Evolutionary conservation across 2,888 invertebrate species (phyloP), one percentile per base, ranked within the genome.

Genomic region (Drosophila neonasuta): DNA sequence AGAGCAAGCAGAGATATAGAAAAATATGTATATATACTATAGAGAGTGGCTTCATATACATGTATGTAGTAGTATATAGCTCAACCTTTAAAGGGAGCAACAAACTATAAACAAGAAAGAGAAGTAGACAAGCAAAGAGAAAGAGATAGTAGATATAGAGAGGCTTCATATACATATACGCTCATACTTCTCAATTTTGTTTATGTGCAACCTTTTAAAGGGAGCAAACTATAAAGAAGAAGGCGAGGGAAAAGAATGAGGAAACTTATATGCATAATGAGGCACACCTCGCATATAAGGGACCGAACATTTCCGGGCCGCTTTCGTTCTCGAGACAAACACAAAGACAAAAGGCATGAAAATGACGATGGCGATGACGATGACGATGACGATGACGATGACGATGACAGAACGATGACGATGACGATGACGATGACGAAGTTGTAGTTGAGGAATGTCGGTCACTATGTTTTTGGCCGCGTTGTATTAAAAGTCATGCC

Each of bases 291-390:
- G 52, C 65, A 58, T 39, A 57, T 42, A 42, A 51, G 45, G 42
- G 44, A 54, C 50, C 79, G 62, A 85, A 63, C 73, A 82, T 87
- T 81, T 85, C 86, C 74, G 86, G 87, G 79, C 80, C 67, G 85
- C 71, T 80, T 84, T 84, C 85, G 79, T 74, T 74, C 77, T 86
- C 73, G 61, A 60, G 60, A 58, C 77, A 65, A 87, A 68, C 50
- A 66, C 70, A 78, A 71, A 72, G 75, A 68, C 75, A 65, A 48
- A 24, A 24, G 24, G 24, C 49, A 24, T 24, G 24, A 24, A 20
- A 20, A 20, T 55, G 50, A 44, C 59, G 64, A 55, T 56, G 65
- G n/a, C 52, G 56, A 55, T 56, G 65, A 15, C 52, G 56, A 20
- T 55, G 50, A 44, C 59, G 64, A 55, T 56, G 65, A 15, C 52